These are phyloP conservation scores for Synanthedon andrenaeformis DNA, from an alignment of 2,888 invertebrate species.

Conservation along the genomic window DNA sequence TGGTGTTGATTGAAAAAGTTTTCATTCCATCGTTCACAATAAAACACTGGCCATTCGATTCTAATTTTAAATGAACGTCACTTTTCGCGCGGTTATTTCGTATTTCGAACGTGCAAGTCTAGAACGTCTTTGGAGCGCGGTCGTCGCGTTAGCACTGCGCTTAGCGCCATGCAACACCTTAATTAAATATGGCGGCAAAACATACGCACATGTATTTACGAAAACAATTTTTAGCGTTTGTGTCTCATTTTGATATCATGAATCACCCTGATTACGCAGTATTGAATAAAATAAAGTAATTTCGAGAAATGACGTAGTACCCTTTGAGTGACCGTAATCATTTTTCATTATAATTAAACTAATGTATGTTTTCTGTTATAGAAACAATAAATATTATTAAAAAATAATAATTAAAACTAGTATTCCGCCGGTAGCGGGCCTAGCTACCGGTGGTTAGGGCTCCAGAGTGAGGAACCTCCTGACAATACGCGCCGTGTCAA, in stretches of 20 bases:
- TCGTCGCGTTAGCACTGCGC: conserved; percentile 31
- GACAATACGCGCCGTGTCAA: too few relatives aligned
- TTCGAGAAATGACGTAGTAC: background rate
- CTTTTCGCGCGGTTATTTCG: conserved; percentile 20
- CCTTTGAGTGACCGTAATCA: too few relatives aligned
- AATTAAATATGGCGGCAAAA: conserved; percentile 17
- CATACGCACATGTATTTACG: conserved; percentile 13
- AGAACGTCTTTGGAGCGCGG: conserved; percentile 28
- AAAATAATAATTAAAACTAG: too few relatives aligned
- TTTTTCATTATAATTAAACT: too few relatives aligned
- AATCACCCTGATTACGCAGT: conserved; percentile 1
- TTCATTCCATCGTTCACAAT: conserved; percentile 19
- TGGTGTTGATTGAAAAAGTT: conserved; percentile 8
- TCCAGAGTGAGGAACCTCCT: too few relatives aligned
- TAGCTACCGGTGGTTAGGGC: too few relatives aligned
- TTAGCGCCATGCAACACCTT: conserved; percentile 24
- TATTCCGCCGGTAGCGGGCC: too few relatives aligned
- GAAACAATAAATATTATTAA: too few relatives aligned
- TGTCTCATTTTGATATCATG: conserved; percentile 9
- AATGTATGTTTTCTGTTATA: too few relatives aligned
- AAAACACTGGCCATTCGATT: conserved; percentile 13
- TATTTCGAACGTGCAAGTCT: conserved; percentile 13
- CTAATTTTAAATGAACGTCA: conserved; percentile 17
- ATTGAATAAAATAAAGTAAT: background rate
- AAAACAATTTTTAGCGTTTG: conserved; percentile 9